Percentiles rank a stretch among this genome's conserved stretches.
Conservation (phyloP, 2,888 invertebrate species). For the Brenthis ino region DNA sequence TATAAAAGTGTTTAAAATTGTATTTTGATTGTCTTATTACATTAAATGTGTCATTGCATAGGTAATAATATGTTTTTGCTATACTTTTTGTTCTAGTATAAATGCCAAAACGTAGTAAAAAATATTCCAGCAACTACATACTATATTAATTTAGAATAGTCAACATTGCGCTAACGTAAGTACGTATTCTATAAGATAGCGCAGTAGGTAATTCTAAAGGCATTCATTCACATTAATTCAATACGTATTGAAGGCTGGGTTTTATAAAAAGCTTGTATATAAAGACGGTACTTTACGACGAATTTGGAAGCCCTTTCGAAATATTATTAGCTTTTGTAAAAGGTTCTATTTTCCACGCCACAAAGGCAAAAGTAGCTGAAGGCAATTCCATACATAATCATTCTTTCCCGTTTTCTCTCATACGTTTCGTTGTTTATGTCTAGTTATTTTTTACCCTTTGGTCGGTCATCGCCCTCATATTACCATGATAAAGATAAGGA, state of each 20-base stretch:
- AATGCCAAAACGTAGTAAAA: no score
- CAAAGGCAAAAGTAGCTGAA: conserved; percentile 50
- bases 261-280: conserved; percentile 43
- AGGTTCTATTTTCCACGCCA: conserved; percentile 51
- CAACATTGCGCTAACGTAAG: background rate
- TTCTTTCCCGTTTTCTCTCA: conserved; percentile 58
- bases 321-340: conserved; percentile 69
- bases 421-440: conserved; percentile 60
- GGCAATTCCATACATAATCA: conserved; percentile 61
- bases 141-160: no score
- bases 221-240: conserved; percentile 32
- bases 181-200: background rate
- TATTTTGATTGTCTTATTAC: no score
- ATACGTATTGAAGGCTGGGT: conserved; percentile 33
- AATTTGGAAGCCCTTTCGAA: conserved; percentile 44
- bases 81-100: no score
- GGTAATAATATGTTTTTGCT: no score
- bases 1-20: no score
- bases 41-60: no score
- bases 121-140: no score
- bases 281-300: conserved; percentile 53
- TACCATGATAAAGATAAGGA: conserved; percentile 46
- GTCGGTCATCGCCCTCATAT: conserved; percentile 52
- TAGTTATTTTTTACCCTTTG: conserved; percentile 53
- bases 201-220: conserved; percentile 18